Conservation (phyloP, 2,888 invertebrate species). For the Drosophila eohydei region DNA sequence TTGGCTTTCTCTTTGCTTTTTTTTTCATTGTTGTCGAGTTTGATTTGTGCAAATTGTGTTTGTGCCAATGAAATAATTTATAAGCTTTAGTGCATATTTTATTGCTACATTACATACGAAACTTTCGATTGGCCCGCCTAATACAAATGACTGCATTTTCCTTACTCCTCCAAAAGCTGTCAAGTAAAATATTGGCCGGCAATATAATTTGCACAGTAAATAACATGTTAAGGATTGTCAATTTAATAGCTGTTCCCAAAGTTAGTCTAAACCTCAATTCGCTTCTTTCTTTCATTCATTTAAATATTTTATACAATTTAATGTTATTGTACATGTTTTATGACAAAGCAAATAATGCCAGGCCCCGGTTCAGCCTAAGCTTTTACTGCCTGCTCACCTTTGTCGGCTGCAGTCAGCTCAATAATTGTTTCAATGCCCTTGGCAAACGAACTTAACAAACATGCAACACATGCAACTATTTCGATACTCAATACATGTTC, state of each 20-base stretch:
- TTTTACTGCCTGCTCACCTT: background rate
- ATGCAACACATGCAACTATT: background rate
- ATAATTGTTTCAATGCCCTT: background rate
- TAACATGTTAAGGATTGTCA: background rate
- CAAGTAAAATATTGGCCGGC: background rate
- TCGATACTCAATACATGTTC: background rate
- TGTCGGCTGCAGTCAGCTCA: background rate
- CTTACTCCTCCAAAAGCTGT: background rate
- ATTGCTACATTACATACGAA: conserved; percentile 32
- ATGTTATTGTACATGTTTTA: no score
- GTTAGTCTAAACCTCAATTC: background rate
- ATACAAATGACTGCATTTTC: background rate
- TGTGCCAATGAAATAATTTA: conserved; percentile 81
- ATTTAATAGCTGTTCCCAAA: background rate
- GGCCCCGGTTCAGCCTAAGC: no score
- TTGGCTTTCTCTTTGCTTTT: conserved; percentile 7
- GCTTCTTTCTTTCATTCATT: background rate
- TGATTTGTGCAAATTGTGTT: conserved; percentile 83
- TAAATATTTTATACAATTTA: background rate
- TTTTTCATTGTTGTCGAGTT: conserved; percentile 66
- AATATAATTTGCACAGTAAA: background rate
- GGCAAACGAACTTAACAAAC: background rate
- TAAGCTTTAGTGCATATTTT: conserved; percentile 65
- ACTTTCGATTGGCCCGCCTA: conserved; percentile 6
- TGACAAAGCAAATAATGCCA: background rate